A percentile compares a stretch with the other conserved stretches of the same genome.
Conservation (phyloP, 2,888 invertebrate species). For the Drosophila acutilabella region DNA sequence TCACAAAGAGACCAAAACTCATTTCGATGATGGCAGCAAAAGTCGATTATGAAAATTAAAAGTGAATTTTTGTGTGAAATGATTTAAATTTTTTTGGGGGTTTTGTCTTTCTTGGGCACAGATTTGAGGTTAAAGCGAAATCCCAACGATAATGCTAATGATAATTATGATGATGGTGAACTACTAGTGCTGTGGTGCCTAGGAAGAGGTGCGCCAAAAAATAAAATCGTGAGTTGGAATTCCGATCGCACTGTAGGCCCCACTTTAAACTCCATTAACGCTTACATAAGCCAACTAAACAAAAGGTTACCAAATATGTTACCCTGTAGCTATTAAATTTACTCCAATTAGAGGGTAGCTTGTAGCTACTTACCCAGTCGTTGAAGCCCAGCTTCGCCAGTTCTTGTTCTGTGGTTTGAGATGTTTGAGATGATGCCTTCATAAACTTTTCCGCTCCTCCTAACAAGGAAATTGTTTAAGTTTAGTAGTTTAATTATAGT, state of each 20-base stretch:
- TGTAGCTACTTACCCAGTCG: conserved; percentile 91
- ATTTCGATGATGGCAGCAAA: conserved; percentile 54
- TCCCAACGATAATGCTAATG: conserved; percentile 54
- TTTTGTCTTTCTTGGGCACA: conserved; percentile 2
- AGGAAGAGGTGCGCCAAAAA: conserved; percentile 71
- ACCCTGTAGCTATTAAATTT: neutral
- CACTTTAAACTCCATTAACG: conserved; percentile 72
- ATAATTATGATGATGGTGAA: conserved; percentile 50
- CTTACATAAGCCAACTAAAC: conserved; percentile 41
- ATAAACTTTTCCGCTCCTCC: conserved; percentile 88
- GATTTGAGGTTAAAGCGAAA: conserved; percentile 52
- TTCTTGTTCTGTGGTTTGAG: conserved; percentile 88
- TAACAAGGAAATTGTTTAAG: neutral
- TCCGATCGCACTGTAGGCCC: conserved; percentile 43
- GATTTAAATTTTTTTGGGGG: conserved; percentile 39
- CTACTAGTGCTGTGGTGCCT: conserved; percentile 15
- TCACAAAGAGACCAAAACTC: conserved; percentile 25
- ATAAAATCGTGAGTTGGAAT: conserved; percentile 18
- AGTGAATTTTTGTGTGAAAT: conserved; percentile 69
- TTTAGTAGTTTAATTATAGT: neutral
- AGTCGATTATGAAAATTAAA: conserved; percentile 76
- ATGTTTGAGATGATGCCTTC: conserved; percentile 76
- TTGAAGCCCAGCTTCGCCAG: conserved; percentile 93
- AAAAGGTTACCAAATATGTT: conserved; percentile 5
- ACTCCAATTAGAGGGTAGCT: neutral